Evolutionary conservation across 2,797 vertebrate species (phyloP).

Genomic region (Acanthurus leucopareius): DNA sequence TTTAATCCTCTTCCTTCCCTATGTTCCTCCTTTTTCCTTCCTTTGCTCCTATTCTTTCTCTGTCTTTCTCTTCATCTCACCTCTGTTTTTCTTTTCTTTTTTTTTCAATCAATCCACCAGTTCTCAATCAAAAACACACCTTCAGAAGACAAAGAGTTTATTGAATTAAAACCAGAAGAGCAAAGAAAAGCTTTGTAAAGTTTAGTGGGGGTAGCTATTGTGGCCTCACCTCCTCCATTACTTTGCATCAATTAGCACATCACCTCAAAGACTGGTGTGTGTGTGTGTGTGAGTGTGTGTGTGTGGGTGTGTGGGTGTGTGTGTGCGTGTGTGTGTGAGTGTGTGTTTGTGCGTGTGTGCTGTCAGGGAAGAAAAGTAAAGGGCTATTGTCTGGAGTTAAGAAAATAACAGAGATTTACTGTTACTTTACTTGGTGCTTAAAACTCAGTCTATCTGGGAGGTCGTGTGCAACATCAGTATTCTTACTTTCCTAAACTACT

Average conservation of each 20-base stretch:
- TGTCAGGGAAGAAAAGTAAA: slow-evolving; percentile 62
- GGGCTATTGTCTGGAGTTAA: slow-evolving; percentile 56
- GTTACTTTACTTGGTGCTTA: slow-evolving; percentile 9
- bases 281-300: slow-evolving; percentile 36
- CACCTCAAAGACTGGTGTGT: slow-evolving; percentile 73
- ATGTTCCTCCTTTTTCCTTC: slow-evolving; percentile 29
- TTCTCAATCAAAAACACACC: slow-evolving; percentile 14
- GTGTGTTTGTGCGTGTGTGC: slow-evolving; percentile 4
- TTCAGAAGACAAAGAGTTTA: not conserved
- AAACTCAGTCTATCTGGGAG: not conserved
- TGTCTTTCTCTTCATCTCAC: not conserved
- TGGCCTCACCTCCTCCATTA: slow-evolving; percentile 76
- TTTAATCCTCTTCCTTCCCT: slow-evolving; percentile 63
- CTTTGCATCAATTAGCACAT: slow-evolving; percentile 86
- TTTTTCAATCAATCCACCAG: not conserved
- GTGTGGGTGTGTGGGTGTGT: slow-evolving; percentile 7
- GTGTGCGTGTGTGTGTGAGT: no score
- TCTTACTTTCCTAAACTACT: not conserved
- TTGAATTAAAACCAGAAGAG: slow-evolving; percentile 9
- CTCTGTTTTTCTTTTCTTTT: slow-evolving; percentile 12
- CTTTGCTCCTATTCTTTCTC: slow-evolving; percentile 25
- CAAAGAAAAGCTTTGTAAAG: slow-evolving; percentile 41
- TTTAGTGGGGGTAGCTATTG: slow-evolving; percentile 61
- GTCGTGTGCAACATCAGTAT: no score
- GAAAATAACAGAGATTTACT: slow-evolving; percentile 36